phyloP scores from a whole-genome alignment of 2,888 invertebrate species.

The Cryptocephalus primarius region DNA sequence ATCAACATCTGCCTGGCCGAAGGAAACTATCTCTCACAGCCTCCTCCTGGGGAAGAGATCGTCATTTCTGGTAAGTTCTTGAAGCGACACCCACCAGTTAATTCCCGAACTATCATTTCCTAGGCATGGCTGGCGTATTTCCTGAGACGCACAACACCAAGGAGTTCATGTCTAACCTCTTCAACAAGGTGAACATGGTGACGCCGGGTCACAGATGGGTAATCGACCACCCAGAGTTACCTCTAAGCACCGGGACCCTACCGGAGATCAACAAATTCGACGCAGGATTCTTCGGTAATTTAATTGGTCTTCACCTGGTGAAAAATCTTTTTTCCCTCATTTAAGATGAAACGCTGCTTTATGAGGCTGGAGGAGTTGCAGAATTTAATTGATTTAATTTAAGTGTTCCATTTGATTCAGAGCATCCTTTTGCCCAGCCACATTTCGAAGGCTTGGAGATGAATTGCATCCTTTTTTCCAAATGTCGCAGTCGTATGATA shows the following conservation, averaged over 20 bases:
- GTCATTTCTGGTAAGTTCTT: conserved; percentile 46
- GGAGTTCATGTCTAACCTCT: conserved; percentile 58
- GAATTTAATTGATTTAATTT: too few relatives aligned
- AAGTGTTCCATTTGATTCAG: too few relatives aligned
- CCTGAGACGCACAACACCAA: conserved; percentile 67
- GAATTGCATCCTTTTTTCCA: too few relatives aligned
- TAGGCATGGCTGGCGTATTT: conserved; percentile 52
- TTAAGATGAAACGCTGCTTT: too few relatives aligned
- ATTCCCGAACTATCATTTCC: neutral
- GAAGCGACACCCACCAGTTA: too few relatives aligned
- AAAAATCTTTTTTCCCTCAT: too few relatives aligned
- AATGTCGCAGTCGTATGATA: too few relatives aligned
- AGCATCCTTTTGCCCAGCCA: too few relatives aligned
- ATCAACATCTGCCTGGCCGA: conserved; percentile 35
- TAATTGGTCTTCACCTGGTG: too few relatives aligned
- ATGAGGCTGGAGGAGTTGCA: too few relatives aligned
- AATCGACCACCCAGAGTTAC: conserved; percentile 47
- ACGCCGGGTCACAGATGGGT: conserved; percentile 74
- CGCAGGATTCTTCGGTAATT: conserved; percentile 42
- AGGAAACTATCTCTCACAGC: conserved; percentile 11
- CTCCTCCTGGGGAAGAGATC: conserved; percentile 51
- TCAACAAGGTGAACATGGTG: conserved; percentile 73
- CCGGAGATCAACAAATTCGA: conserved; percentile 43
- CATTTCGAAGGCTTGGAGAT: too few relatives aligned
- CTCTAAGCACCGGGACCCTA: conserved; percentile 56